A percentile compares a stretch with the other conserved stretches of the same genome.
Conservation (phyloP, 2,888 invertebrate species). For the Sinelater perroti region DNA sequence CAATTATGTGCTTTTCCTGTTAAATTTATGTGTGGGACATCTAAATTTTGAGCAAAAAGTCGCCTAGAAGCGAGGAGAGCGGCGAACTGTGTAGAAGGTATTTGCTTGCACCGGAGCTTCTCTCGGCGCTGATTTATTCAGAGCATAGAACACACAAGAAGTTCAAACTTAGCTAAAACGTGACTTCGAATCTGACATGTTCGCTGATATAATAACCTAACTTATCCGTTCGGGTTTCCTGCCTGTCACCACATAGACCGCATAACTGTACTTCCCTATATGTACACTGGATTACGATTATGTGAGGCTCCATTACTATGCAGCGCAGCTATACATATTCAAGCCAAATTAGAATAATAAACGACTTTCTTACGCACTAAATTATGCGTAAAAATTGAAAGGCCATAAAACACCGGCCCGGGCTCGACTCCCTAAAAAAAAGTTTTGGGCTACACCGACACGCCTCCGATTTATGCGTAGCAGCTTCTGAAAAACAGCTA, state of each 20-base stretch:
- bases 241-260: constrained; percentile 37
- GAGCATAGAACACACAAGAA: constrained; percentile 37
- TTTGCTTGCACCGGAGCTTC: too few relatives aligned
- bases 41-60: too few relatives aligned
- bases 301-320: constrained; percentile 31
- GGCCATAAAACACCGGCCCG: too few relatives aligned
- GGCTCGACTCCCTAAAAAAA: too few relatives aligned
- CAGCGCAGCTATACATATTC: constrained; percentile 22
- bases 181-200: constrained; percentile 38
- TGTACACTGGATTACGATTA: constrained; percentile 32
- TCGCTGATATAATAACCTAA: constrained; percentile 38
- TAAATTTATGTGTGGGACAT: too few relatives aligned
- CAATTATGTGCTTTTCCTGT: too few relatives aligned
- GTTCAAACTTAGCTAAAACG: constrained; percentile 38
- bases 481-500: too few relatives aligned
- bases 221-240: constrained; percentile 38
- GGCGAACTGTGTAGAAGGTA: too few relatives aligned
- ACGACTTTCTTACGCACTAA: constrained; percentile 2
- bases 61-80: too few relatives aligned
- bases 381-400: too few relatives aligned
- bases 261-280: constrained; percentile 42
- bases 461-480: too few relatives aligned
- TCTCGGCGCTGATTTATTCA: constrained; percentile 31
- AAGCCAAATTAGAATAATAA: constrained; percentile 20
- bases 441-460: too few relatives aligned